Base-by-base conservation (phyloP, 2,113 vertebrate species). In the Picathartes gymnocephalus region DNA sequence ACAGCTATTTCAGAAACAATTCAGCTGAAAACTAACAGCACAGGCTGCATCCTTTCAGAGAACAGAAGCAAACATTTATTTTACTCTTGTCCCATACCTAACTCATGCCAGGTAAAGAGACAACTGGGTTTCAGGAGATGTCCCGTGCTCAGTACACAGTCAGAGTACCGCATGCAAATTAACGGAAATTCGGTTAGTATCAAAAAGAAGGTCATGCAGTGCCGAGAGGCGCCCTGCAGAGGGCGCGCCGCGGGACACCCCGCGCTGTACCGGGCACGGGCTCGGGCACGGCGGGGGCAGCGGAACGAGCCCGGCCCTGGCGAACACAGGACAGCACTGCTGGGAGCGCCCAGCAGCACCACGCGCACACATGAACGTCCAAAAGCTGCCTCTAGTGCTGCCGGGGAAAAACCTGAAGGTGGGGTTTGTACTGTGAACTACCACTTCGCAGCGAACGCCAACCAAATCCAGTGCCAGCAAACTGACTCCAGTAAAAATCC, bases 81-180 rank as follows among this genome's bases (percentile, higher is more conserved):
- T 40, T 30, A 31, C 4, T 48, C 69, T 31, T 40, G 27, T 18
- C 25, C 23, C 35, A 7, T 0, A 33, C 12, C 37, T 68, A 2
- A 53, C 27, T n/a, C 31, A 25, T 31, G 27, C 44, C 66, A 80
- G 37, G 53, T 9, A n/a, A 25, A 54, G 33, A 56, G 20, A 27
- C 40, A 66, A 2, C 11, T 4, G 40, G 7, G n/a, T 44, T 71
- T 27, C n/a, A 25, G 27, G 1, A 77, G 51, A 9, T 5, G 25
- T 6, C 21, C 14, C 31, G 20, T 11, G 13, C 28, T 37, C 45
- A n/a, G 47, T 4, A 20, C 37, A 28, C 31, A 25, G 74, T 5
- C 50, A 11, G 10, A 44, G 19, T 2, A 44, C 0, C 4, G 1
- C 45, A 50, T 0, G 40, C 8, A 15, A 70, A 53, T n/a, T 3